Percentiles rank a stretch among this genome's conserved stretches.
These are phyloP conservation scores for Dasypolia templi DNA, from an alignment of 2,888 invertebrate genomes.

Conservation along the genomic window DNA sequence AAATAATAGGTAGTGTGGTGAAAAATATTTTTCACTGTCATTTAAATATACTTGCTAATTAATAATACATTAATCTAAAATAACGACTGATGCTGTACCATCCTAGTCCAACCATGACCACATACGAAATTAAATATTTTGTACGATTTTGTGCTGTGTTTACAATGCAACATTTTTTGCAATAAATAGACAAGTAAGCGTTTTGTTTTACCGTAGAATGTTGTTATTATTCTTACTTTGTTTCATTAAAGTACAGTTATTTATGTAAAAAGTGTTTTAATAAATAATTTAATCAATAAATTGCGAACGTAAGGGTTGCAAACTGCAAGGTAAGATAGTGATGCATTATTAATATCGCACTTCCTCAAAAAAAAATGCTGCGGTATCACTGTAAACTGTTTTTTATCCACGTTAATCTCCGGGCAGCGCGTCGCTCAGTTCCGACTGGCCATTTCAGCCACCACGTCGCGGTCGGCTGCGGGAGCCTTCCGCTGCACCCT, in stretches of 20 bases:
- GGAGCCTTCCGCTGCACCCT: too few relatives aligned
- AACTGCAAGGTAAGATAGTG: too few relatives aligned
- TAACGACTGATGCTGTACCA: neutral
- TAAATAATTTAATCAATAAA: neutral
- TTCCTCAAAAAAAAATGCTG: too few relatives aligned
- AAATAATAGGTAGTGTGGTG: too few relatives aligned
- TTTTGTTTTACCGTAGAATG: slow-evolving; percentile 2
- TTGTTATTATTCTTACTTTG: neutral
- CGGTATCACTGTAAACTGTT: too few relatives aligned
- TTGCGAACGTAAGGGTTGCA: neutral
- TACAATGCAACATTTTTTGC: slow-evolving; percentile 9
- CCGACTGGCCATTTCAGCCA: too few relatives aligned
- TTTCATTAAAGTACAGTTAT: slow-evolving; percentile 4
- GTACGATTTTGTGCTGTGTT: neutral
- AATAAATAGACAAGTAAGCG: neutral
- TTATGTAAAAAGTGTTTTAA: neutral
- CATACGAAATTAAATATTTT: neutral
- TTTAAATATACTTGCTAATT: neutral
- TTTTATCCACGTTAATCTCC: too few relatives aligned
- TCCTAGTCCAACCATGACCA: neutral
- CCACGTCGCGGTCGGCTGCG: too few relatives aligned
- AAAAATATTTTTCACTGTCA: neutral
- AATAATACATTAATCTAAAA: neutral
- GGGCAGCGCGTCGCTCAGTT: too few relatives aligned
- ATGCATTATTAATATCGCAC: too few relatives aligned